Conservation (phyloP, 2,113 vertebrate genomes). For the Charadrius vociferus region DNA sequence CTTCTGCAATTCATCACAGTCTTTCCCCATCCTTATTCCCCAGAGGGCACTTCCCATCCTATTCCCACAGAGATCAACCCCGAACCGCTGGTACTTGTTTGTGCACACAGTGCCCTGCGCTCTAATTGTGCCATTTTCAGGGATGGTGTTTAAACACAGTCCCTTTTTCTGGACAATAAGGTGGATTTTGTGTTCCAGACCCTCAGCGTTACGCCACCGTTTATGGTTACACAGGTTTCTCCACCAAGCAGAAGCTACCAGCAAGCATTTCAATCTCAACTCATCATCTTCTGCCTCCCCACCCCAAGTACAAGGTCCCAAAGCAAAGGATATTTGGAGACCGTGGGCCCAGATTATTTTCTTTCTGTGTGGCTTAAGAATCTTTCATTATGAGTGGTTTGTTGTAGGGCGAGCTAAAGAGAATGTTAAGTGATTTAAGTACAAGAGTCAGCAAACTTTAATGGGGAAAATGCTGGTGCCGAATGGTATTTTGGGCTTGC, state of each 20-base stretch:
- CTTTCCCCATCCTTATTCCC: background rate
- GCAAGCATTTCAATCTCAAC: background rate
- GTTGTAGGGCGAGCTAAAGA: background rate
- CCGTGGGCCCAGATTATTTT: background rate
- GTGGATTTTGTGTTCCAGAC: background rate
- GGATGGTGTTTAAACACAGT: background rate
- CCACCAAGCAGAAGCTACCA: background rate
- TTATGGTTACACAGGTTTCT: background rate
- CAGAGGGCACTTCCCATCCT: background rate
- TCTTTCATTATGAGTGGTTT: background rate
- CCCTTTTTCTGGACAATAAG: background rate
- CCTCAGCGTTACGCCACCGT: background rate
- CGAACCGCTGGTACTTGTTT: background rate
- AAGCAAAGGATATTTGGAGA: background rate
- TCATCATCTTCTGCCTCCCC: background rate
- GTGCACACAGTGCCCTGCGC: background rate
- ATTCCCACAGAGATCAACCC: background rate
- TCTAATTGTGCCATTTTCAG: background rate
- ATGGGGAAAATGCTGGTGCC: fast-evolving
- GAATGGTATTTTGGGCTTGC: background rate
- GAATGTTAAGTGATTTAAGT: background rate
- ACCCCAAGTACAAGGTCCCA: background rate
- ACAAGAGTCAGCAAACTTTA: background rate
- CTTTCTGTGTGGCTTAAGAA: background rate
- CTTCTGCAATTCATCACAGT: background rate